Evolutionary conservation across 1,140 invertebrate genomes (phyloP), one percentile per base, ranked within the genome.

Genomic region (Zaprionus tsacasi): DNA sequence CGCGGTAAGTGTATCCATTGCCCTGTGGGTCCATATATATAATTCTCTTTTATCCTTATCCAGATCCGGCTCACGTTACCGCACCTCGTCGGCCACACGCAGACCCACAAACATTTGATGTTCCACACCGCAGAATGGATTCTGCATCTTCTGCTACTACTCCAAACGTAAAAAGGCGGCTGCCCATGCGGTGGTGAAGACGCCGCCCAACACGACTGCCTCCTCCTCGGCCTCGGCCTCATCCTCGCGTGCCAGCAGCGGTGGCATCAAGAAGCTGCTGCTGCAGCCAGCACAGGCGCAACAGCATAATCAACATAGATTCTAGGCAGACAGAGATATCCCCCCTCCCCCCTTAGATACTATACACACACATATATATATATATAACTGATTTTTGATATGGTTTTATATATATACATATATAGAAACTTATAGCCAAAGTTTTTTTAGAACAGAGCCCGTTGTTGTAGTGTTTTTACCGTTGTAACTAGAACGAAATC

Each of bases 31-130:
- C 6, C 36, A 30, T 50, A 3, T 15, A 7, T 36, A 7, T 13
- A 59, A 4, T n/a, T 17, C 1, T 21, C 17, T 27, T 6, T 1
- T 15, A 6, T 50, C 15, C 33, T 63, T 27, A 4, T 21, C 15
- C 35, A 92, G 91, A 17, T 87, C 91, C 6, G 87, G 87, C 33
- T 91, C 91, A 0, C 90, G 79, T 11, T 91, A 91, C 56, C 87
- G 91, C 40, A 92, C 90, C 38, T 88, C 91, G 6, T 92, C 91
- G 38, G 83, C 86, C 15, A 81, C 91, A 0, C 90, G 91, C 38
- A 92, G 91, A 63, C 91, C 91, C 3, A 92, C 91, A 76, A 92
- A 92, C 43, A 92, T 92, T 92, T 92, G 91, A 92, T 92, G 89
- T 91, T 76, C 90, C 76, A 92, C 91, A 76, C 91, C 91, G 68